Evolutionary conservation across 2,113 vertebrate genomes (phyloP).

Genomic region (Orcinus orca): DNA sequence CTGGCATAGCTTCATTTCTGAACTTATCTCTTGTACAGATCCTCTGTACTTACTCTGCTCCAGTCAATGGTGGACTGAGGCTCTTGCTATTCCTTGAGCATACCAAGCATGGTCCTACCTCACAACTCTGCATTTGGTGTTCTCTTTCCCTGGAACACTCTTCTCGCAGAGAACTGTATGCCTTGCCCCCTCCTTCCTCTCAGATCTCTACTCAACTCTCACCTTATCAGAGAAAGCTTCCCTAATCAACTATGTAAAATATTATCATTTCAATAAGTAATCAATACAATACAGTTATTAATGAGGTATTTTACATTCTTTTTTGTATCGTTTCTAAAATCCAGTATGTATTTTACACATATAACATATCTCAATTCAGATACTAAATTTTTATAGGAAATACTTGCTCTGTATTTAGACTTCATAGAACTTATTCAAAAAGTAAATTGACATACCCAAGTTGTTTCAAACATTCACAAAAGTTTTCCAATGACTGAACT

Average conservation of each 20-base stretch:
- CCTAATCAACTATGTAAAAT: neutral
- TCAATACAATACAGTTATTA: neutral
- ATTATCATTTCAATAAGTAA: neutral
- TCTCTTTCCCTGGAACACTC: neutral
- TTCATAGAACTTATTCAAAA: neutral
- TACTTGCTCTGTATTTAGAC: neutral
- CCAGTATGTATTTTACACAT: neutral
- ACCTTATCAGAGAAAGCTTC: neutral
- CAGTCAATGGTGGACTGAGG: neutral
- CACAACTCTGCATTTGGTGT: neutral
- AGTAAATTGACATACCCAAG: neutral
- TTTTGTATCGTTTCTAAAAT: constrained; percentile 2
- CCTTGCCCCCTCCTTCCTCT: neutral
- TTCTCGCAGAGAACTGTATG: neutral
- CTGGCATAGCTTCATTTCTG: neutral
- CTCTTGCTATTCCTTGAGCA: neutral
- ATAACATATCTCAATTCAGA: neutral
- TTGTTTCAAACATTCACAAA: constrained; percentile 6
- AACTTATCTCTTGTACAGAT: neutral
- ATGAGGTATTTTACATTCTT: neutral
- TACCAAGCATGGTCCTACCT: neutral
- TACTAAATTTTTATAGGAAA: constrained; percentile 23
- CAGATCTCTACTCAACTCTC: neutral
- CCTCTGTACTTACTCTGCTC: neutral
- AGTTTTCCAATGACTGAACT: neutral